Base-by-base conservation (phyloP, 2,113 vertebrate species). In the Strix aluco region DNA sequence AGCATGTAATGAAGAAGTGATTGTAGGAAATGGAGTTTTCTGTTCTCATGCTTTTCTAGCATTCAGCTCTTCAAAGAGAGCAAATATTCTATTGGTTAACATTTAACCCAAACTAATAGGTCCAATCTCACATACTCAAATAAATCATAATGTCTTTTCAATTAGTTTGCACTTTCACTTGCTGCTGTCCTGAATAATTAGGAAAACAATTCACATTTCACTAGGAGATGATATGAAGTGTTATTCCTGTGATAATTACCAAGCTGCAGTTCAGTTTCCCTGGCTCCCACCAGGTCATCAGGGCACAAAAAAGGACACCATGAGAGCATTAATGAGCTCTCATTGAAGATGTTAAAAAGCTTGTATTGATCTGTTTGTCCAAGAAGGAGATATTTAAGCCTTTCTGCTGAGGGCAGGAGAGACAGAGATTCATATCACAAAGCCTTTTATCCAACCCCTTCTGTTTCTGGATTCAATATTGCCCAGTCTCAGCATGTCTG, bases 281-380 rank as follows among this genome's bases (percentile, higher is more conserved):
- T 96, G 97, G 97, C 98, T 98, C 99, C 98, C 98, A 98, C 97
- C 97, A 96, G 99, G 99, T 99, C 99, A 98, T 98, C 98, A 96
- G 96, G 98, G 98, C 98, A 98, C 97, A 96, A 97, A 97, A 98
- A 98, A 98, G 98, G 98, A 98, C 98, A 98, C 98, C 97, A 97
- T 96, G 98, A 98, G 99, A 99, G 98, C 98, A 97, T 98, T 98
- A 98, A 98, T 98, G 98, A 99, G 99, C 98, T 99, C 98, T 99
- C 99, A 99, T 99, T 99, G 98, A 99, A 99, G 98, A 99, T 98
- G 98, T 98, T 98, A 98, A 98, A 99, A 99, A 99, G 98, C 98
- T 98, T 97, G 97, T 99, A 99, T 99, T 98, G 99, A 99, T 99
- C 99, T 98, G 99, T 99, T 99, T 99, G 99, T 99, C 99, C 99